These are phyloP conservation scores for Laterallus jamaicensis DNA, from an alignment of 2,113 vertebrate genomes.

Conservation along the genomic window DNA sequence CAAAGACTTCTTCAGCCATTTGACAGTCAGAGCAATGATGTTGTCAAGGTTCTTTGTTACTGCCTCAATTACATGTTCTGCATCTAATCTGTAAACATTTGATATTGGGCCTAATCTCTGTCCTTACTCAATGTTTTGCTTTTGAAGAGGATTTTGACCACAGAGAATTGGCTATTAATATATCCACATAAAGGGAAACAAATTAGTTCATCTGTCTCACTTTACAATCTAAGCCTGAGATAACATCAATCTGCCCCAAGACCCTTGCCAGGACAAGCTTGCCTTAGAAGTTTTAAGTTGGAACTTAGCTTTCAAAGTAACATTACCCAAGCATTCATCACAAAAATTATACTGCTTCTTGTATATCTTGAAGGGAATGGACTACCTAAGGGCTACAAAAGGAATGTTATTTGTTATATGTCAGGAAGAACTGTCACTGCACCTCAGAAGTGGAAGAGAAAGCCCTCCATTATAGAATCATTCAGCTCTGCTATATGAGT, in stretches of 20 bases:
- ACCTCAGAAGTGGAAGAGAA: background rate
- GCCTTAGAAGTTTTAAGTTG: background rate
- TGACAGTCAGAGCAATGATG: background rate
- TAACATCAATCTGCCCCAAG: background rate
- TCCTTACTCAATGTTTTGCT: background rate
- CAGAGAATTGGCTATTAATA: background rate
- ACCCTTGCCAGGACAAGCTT: background rate
- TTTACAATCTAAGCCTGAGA: background rate
- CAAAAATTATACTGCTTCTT: background rate
- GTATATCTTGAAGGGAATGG: background rate
- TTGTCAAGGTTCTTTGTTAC: background rate
- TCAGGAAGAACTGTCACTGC: background rate
- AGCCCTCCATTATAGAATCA: background rate
- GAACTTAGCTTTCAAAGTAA: background rate
- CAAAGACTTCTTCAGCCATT: background rate
- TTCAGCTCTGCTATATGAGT: background rate
- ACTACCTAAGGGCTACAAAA: background rate
- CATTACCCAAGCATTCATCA: background rate
- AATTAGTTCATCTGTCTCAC: background rate
- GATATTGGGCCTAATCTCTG: background rate
- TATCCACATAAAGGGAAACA: background rate
- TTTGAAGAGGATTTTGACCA: background rate
- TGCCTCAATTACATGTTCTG: background rate
- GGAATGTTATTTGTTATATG: background rate
- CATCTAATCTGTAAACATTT: background rate